Evolutionary conservation across 2,888 invertebrate species (phyloP).

Genomic region (Nomada ruficornis): DNA sequence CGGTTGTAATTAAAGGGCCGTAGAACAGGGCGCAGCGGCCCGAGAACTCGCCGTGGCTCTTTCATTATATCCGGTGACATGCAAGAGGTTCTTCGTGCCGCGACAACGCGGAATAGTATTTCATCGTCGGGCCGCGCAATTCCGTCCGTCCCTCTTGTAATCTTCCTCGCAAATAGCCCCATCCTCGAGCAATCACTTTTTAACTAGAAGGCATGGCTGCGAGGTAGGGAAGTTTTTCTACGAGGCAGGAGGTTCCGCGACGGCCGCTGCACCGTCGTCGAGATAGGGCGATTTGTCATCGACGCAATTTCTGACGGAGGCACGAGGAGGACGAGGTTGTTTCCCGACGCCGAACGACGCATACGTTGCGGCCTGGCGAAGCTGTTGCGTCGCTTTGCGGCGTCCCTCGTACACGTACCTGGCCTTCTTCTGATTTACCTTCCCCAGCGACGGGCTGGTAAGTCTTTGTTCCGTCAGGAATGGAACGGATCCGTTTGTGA

Average conservation of each 20-base stretch:
- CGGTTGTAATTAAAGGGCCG: conserved; percentile 58
- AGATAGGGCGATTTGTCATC: conserved; percentile 42
- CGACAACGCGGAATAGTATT: conserved; percentile 20
- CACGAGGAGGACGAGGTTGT: background rate
- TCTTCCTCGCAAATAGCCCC: conserved; percentile 56
- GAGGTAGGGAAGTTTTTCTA: background rate
- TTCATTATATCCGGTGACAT: conserved; percentile 56
- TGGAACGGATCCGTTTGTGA: background rate
- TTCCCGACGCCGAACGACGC: background rate
- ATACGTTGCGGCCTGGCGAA: conserved; percentile 7
- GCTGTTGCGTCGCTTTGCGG: background rate
- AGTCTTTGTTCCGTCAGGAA: background rate
- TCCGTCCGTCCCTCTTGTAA: conserved; percentile 36
- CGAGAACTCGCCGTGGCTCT: conserved; percentile 49
- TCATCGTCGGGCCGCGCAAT: conserved; percentile 44
- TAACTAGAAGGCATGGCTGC: conserved; percentile 40
- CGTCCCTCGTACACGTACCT: background rate
- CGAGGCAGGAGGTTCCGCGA: no score
- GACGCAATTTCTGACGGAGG: conserved; percentile 11
- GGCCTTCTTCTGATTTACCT: background rate
- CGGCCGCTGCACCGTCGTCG: background rate
- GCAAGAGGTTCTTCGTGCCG: conserved; percentile 16
- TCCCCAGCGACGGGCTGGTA: no score
- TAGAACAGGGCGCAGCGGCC: conserved; percentile 15
- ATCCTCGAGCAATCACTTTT: conserved; percentile 52